phyloP scores from a whole-genome alignment of 2,113 vertebrate genomes.

The Sebastes fasciatus region DNA sequence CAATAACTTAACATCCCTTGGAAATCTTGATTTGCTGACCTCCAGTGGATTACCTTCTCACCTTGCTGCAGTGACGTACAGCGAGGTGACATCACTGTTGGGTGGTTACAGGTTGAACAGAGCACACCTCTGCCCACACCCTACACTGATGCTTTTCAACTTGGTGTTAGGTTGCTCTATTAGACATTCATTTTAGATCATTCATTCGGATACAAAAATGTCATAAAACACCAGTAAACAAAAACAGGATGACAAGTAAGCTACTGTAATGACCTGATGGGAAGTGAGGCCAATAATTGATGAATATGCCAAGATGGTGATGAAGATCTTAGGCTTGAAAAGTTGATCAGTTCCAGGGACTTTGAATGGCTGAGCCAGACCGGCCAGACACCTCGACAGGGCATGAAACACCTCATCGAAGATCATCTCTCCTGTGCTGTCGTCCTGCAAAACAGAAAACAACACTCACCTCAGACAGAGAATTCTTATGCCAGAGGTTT shows the following conservation, averaged over 20 bases:
- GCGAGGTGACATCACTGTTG: no score
- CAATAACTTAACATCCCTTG: background rate
- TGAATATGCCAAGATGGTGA: constrained; percentile 97
- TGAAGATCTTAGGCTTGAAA: constrained; percentile 95
- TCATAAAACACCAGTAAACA: background rate
- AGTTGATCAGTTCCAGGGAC: constrained; percentile 92
- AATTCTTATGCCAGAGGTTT: background rate
- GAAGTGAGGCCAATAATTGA: constrained; percentile 95
- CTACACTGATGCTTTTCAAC: background rate
- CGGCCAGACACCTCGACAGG: constrained; percentile 90
- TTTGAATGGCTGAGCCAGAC: constrained; percentile 91
- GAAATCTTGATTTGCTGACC: no score
- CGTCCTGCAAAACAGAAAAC: constrained; percentile 85
- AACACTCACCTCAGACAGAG: background rate
- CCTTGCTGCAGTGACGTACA: background rate
- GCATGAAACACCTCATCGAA: constrained; percentile 98
- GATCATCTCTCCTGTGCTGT: constrained; percentile 96
- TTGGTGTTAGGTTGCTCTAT: background rate
- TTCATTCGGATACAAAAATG: background rate
- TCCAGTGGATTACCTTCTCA: no score
- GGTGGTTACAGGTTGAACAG: background rate
- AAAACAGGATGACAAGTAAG: background rate
- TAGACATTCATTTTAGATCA: background rate
- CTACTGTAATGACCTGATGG: constrained; percentile 88
- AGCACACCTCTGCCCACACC: background rate